phyloP scores from a whole-genome alignment of 2,113 vertebrate species.

The Otolemur garnettii region DNA sequence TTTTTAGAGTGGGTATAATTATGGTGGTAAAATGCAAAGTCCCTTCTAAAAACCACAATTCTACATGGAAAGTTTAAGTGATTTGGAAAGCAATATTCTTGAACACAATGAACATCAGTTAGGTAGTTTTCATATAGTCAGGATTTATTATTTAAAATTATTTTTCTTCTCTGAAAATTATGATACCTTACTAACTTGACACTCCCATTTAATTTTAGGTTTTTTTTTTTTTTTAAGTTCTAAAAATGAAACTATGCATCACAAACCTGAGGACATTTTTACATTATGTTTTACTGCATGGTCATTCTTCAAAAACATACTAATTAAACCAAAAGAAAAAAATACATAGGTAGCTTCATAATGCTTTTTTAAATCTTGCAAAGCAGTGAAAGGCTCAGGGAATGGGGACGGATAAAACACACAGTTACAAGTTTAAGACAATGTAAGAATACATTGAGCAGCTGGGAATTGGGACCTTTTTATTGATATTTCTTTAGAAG shows the following conservation, averaged over 20 bases:
- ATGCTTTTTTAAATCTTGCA: neutral
- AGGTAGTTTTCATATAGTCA: neutral
- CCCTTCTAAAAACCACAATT: neutral
- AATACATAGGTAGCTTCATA: neutral
- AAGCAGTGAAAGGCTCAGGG: slow-evolving; percentile 36
- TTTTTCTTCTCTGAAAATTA: slow-evolving; percentile 21
- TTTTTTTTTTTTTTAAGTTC: neutral
- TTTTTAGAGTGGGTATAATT: neutral
- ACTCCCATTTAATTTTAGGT: neutral
- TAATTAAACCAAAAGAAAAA: neutral
- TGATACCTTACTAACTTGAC: slow-evolving; percentile 45
- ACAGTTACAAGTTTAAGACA: slow-evolving; percentile 54
- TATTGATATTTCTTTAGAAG: neutral
- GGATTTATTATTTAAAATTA: neutral
- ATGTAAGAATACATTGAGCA: slow-evolving; percentile 30
- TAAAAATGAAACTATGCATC: neutral
- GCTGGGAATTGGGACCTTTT: neutral
- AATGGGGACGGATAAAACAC: neutral
- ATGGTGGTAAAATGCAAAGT: neutral
- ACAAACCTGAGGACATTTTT: neutral
- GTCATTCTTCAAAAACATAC: neutral
- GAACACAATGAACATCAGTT: neutral
- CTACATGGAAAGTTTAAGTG: neutral
- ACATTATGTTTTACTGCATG: neutral
- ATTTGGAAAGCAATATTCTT: neutral